Evolutionary conservation across 2,888 invertebrate genomes (phyloP).

Genomic region (Lamellibrachia columna): DNA sequence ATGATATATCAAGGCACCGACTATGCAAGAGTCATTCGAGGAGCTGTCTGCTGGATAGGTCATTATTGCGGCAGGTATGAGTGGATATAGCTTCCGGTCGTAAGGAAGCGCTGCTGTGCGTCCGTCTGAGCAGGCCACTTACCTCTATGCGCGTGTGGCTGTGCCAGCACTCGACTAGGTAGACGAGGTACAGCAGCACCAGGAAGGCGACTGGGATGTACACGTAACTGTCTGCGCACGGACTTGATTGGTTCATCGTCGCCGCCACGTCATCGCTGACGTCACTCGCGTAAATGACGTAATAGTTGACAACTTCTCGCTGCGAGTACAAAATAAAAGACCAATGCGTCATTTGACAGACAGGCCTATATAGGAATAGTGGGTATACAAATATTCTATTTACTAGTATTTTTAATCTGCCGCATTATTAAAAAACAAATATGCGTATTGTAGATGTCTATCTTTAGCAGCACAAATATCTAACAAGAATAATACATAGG

Average conservation of each 20-base stretch:
- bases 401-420: too few species aligned
- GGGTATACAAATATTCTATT: too few species aligned
- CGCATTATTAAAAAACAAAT: too few species aligned
- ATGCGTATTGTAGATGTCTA: too few species aligned
- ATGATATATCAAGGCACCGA: neutral
- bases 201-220: slow-evolving; percentile 85
- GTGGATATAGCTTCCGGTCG: neutral
- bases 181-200: slow-evolving; percentile 81
- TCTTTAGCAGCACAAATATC: too few species aligned
- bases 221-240: slow-evolving; percentile 84
- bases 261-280: slow-evolving; percentile 66
- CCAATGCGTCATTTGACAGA: too few species aligned
- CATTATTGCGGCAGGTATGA: neutral
- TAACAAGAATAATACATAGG: too few species aligned
- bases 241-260: slow-evolving; percentile 69
- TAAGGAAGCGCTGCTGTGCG: neutral
- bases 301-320: slow-evolving; percentile 72
- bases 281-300: slow-evolving; percentile 67
- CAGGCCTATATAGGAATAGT: too few species aligned
- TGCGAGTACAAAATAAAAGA: neutral
- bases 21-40: neutral
- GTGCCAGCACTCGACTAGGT: slow-evolving; percentile 85
- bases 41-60: neutral
- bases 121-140: neutral
- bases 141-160: slow-evolving; percentile 77